These are phyloP conservation scores for Xanthorhoe designata DNA, from an alignment of 2,888 invertebrate genomes.

Conservation along the genomic window DNA sequence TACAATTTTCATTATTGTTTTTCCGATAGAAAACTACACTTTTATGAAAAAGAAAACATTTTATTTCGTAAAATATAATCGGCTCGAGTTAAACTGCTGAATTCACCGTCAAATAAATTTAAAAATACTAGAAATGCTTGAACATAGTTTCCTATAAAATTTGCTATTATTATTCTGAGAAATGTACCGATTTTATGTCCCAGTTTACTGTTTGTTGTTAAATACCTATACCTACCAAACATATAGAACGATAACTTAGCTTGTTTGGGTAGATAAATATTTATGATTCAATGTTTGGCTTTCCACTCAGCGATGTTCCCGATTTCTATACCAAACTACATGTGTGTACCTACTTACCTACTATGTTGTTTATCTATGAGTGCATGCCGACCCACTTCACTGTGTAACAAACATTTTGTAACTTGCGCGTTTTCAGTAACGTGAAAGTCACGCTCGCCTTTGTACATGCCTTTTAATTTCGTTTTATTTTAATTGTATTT, in stretches of 20 bases:
- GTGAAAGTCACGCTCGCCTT: not conserved
- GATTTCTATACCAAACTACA: slow-evolving; percentile 20
- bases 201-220: not conserved
- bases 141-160: no score
- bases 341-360: not conserved
- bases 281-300: slow-evolving; percentile 22
- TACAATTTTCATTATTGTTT: no score
- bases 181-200: no score
- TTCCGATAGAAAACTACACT: no score
- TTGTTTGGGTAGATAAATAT: slow-evolving; percentile 15
- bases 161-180: no score
- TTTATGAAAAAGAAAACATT: no score
- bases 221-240: not conserved
- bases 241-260: slow-evolving; percentile 3
- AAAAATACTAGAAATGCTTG: no score
- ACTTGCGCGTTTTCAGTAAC: not conserved
- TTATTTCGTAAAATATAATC: no score
- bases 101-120: no score
- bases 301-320: slow-evolving; percentile 22
- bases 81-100: no score
- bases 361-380: slow-evolving; percentile 4
- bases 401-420: not conserved
- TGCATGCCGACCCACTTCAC: not conserved
- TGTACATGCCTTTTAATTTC: no score
- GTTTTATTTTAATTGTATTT: no score